Evolutionary conservation across 2,888 invertebrate species (phyloP).

Genomic region (Epistrophe eligans): DNA sequence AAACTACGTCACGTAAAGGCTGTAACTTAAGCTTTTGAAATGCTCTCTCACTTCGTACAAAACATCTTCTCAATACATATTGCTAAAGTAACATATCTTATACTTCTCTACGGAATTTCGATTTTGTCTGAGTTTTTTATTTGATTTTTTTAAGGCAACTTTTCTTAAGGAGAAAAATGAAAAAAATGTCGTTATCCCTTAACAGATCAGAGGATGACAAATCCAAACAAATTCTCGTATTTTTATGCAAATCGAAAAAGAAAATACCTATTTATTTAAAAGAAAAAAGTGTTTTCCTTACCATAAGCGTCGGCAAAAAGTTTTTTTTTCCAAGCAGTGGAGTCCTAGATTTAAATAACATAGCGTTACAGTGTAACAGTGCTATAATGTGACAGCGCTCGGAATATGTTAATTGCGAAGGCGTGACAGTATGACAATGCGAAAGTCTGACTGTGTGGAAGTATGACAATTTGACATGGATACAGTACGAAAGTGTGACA

Average conservation of each 20-base stretch:
- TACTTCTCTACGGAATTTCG: neutral
- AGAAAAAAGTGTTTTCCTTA: neutral
- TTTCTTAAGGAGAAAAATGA: neutral
- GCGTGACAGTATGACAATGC: no score
- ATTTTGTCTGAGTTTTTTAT: neutral
- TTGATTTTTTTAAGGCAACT: neutral
- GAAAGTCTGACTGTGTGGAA: no score
- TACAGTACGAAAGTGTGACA: no score
- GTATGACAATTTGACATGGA: no score
- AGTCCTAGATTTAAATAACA: no score
- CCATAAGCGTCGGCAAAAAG: neutral
- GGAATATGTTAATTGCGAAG: no score
- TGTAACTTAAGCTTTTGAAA: constrained; percentile 12
- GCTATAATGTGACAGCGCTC: no score
- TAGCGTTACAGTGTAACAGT: no score
- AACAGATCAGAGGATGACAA: neutral
- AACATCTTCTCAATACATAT: neutral
- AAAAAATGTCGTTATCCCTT: neutral
- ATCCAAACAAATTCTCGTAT: neutral
- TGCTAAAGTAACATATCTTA: neutral
- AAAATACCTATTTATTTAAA: neutral
- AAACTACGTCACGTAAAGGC: neutral
- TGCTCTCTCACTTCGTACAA: neutral
- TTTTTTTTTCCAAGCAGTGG: no score
- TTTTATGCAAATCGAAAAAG: constrained; percentile 15